Base-by-base conservation (phyloP, 2,888 invertebrate genomes). In the Mycalesis mineus region DNA sequence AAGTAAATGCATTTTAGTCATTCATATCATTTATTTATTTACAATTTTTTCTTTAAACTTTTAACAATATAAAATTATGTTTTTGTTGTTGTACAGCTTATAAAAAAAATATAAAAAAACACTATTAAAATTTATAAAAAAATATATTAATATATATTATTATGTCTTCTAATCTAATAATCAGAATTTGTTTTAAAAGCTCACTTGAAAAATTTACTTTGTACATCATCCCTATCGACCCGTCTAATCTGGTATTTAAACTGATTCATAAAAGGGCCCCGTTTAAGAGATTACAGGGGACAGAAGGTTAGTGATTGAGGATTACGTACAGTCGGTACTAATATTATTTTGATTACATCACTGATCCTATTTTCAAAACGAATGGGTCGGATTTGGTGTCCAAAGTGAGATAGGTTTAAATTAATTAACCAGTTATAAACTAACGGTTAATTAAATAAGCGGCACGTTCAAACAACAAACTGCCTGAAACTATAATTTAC, bases 281-380 rank as follows among this genome's bases (percentile, higher is more conserved):
- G 8, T 52, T 52, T 42, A 52, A 41, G 14, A 52, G 52, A 52
- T 52, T 52, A 52, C n/a, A 52, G 42, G 52, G 52, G 52, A 52
- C 42, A 33, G 52, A 52, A 42, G 52, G 52, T 52, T 52, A 52
- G 52, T 52, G 52, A 52, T 52, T 42, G 42, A 42, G 52, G 52
- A 52, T 52, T 33, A 42, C 31, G 33, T 33, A 33, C 4, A 52
- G 17, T 52, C 42, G n/a, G 42, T 17, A 52, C 52, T 31, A 52
- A 52, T 52, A 42, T 52, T 31, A 42, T 52, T 31, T 41, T 22
- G 52, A 52, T 52, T 52, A 52, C 52, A 52, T 33, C 42, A 22
- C 2, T 17, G 41, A 41, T 17, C 33, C 33, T 42, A 42, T 39
- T 22, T 51, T 51, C 40, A 51, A 40, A 41, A 51, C 29, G 51